These are phyloP conservation scores for Chiridota heheva DNA, from an alignment of 35 echinoderm and acorn worm species.

Conservation along the genomic window DNA sequence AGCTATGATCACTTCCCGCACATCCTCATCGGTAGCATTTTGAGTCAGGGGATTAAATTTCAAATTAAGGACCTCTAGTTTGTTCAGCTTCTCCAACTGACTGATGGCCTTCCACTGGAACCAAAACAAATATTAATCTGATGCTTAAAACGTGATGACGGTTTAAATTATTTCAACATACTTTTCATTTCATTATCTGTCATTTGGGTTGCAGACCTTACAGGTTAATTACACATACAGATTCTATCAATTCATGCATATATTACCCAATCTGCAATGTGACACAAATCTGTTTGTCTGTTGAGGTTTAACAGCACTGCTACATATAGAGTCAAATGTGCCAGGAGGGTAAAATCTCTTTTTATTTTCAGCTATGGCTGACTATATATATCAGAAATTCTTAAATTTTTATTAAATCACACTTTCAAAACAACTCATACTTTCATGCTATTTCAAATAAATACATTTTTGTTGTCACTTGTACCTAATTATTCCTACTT, in stretches of 20 bases:
- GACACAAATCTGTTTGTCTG: background rate
- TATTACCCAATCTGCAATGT: background rate
- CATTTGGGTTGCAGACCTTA: too few species aligned
- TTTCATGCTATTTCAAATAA: too few species aligned
- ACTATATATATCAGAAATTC: too few species aligned
- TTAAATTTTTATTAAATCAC: too few species aligned
- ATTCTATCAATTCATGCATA: background rate
- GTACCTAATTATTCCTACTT: too few species aligned
- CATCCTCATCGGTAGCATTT: conserved; percentile 17
- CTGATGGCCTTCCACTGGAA: conserved; percentile 69
- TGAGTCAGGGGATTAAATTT: conserved; percentile 75
- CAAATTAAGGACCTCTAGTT: conserved; percentile 60
- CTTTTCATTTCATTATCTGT: background rate
- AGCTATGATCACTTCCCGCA: conserved; percentile 65
- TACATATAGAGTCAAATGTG: too few species aligned
- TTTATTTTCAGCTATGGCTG: too few species aligned
- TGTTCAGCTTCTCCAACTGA: conserved; percentile 80
- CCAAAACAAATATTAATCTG: background rate
- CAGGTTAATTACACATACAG: background rate
- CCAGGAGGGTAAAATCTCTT: too few species aligned
- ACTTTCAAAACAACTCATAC: too few species aligned
- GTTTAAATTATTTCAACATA: background rate
- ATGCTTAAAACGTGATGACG: background rate
- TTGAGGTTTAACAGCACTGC: background rate
- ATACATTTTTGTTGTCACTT: too few species aligned